Evolutionary conservation across 1,140 invertebrate genomes (phyloP).

Genomic region (Wiebesia pumilae): DNA sequence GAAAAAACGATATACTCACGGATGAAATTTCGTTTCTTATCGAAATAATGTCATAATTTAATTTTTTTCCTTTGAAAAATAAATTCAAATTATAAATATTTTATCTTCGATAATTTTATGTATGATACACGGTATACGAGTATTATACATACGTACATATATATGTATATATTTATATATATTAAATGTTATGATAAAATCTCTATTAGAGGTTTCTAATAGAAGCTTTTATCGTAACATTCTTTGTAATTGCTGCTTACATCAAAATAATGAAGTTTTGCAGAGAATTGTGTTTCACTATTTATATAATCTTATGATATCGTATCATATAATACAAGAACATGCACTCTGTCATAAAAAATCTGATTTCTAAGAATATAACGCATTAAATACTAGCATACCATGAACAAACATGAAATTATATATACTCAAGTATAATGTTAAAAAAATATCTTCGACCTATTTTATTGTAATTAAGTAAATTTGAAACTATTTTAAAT

Average conservation of each 20-base stretch:
- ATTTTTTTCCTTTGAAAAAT: not conserved
- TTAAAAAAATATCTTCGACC: no score
- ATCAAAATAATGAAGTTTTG: not conserved
- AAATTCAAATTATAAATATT: not conserved
- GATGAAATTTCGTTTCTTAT: slow-evolving; percentile 21
- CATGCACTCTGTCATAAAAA: not conserved
- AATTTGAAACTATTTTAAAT: no score
- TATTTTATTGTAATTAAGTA: no score
- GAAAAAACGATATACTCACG: not conserved
- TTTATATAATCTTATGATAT: not conserved
- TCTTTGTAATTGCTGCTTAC: not conserved
- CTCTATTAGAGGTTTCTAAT: slow-evolving; percentile 19
- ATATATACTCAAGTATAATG: no score
- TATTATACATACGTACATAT: no score
- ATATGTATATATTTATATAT: not conserved
- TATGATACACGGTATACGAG: not conserved
- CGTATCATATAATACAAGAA: not conserved
- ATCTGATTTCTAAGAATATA: not conserved
- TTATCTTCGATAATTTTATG: not conserved
- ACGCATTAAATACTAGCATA: no score
- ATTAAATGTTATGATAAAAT: not conserved
- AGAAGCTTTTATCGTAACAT: slow-evolving; percentile 18
- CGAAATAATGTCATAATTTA: slow-evolving; percentile 46
- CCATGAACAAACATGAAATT: no score
- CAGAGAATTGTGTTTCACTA: not conserved